phyloP scores from a whole-genome alignment of 2,888 invertebrate species.

The Silvanus unidentatus region DNA sequence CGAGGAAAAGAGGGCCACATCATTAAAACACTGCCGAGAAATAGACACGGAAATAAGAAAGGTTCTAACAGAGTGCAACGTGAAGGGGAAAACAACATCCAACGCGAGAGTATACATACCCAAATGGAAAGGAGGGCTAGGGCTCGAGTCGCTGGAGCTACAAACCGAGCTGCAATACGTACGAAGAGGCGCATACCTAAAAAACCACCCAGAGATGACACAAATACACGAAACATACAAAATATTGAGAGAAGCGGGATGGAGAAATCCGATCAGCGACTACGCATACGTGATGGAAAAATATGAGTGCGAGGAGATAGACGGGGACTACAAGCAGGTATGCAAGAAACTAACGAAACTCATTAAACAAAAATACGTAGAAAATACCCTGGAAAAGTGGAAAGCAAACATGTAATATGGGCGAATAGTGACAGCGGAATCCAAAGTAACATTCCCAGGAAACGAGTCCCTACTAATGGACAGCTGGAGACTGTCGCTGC shows the following conservation, averaged over 20 bases:
- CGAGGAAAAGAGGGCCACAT: constrained; percentile 11
- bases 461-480: constrained; percentile 11
- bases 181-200: constrained; percentile 12
- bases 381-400: constrained; percentile 10
- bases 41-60: constrained; percentile 7
- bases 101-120: constrained; percentile 11
- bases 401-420: constrained; percentile 17
- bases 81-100: constrained; percentile 11
- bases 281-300: constrained; percentile 7
- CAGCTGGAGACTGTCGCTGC: constrained; percentile 12
- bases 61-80: constrained; percentile 1
- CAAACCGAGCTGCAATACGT: constrained; percentile 8
- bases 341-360: constrained; percentile 5
- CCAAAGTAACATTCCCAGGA: constrained; percentile 13
- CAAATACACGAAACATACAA: constrained; percentile 7
- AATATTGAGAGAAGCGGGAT: constrained; percentile 10
- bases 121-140: constrained; percentile 8
- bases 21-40: constrained; percentile 7
- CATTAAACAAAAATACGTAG: background rate
- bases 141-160: constrained; percentile 8
- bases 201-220: constrained; percentile 6
- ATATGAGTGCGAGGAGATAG: background rate
- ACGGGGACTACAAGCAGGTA: background rate
- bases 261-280: constrained; percentile 11
- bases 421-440: constrained; percentile 9